A percentile compares a stretch with the other conserved stretches of the same genome.
Evolutionary conservation across 2,113 vertebrate species (phyloP).

Genomic region (Oncorhynchus mykiss): DNA sequence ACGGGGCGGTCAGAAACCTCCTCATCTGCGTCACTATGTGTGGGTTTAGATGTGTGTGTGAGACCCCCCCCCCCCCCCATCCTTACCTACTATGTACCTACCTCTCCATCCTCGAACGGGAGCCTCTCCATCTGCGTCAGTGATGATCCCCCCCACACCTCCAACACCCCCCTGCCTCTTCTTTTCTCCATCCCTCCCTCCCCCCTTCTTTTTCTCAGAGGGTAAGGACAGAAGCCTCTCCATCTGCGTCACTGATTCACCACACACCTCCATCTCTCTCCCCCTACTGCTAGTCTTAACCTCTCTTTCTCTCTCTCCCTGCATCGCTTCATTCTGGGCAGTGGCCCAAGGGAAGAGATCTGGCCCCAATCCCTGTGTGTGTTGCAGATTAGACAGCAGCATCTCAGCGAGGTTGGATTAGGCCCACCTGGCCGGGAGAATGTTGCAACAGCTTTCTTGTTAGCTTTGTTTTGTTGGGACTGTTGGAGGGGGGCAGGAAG

Average conservation of each 20-base stretch:
- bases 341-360: slow-evolving; percentile 28
- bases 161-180: neutral
- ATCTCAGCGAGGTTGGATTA: slow-evolving; percentile 51
- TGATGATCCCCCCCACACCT: neutral
- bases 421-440: slow-evolving; percentile 54
- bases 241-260: too few relatives aligned
- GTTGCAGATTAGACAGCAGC: slow-evolving; percentile 6
- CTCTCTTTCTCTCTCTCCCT: neutral
- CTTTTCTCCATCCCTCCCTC: too few relatives aligned
- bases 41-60: too few relatives aligned
- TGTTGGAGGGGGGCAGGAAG: slow-evolving; percentile 25
- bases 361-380: slow-evolving; percentile 43
- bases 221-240: too few relatives aligned
- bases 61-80: too few relatives aligned
- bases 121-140: neutral
- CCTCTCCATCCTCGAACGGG: neutral
- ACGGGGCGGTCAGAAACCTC: slow-evolving; percentile 61
- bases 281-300: neutral
- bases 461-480: slow-evolving; percentile 49
- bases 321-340: slow-evolving; percentile 39
- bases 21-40: slow-evolving; percentile 60
- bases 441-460: slow-evolving; percentile 2
- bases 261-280: neutral
- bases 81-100: too few relatives aligned
- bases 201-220: too few relatives aligned